Conservation (phyloP, 2,888 invertebrate genomes). For the Physocephala rufipes region DNA sequence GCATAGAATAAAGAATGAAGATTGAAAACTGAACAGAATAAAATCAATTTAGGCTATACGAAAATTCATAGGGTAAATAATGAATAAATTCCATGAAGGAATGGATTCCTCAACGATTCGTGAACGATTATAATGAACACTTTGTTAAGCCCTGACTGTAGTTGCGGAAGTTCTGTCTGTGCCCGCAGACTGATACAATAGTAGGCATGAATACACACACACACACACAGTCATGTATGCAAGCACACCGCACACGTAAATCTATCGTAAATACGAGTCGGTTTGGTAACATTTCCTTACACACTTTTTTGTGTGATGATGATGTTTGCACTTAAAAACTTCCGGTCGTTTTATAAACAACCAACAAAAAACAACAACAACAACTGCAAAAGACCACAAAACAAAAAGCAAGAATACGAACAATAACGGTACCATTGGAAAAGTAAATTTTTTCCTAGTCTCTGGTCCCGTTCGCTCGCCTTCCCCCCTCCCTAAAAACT, state of each 20-base stretch:
- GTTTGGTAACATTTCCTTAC: background rate
- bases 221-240: background rate
- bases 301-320: constrained; percentile 19
- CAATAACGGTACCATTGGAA: background rate
- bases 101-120: constrained; percentile 1
- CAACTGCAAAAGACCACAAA: background rate
- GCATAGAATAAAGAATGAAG: too few species aligned
- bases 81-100: background rate
- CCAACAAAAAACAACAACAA: background rate
- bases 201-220: background rate
- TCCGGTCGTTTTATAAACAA: constrained; percentile 33
- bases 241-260: background rate
- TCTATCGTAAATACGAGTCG: background rate
- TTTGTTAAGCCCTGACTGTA: too few species aligned
- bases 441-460: background rate
- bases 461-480: background rate
- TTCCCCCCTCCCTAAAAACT: background rate
- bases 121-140: too few species aligned
- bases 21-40: too few species aligned
- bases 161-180: too few species aligned
- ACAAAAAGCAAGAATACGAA: background rate
- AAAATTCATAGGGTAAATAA: background rate
- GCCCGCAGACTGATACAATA: background rate
- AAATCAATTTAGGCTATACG: background rate
- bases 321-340: constrained; percentile 33